Percentiles rank a stretch among this genome's conserved stretches.
These are phyloP conservation scores for Amphiprion clarkii DNA, from an alignment of 2,797 vertebrate species.

Conservation along the genomic window DNA sequence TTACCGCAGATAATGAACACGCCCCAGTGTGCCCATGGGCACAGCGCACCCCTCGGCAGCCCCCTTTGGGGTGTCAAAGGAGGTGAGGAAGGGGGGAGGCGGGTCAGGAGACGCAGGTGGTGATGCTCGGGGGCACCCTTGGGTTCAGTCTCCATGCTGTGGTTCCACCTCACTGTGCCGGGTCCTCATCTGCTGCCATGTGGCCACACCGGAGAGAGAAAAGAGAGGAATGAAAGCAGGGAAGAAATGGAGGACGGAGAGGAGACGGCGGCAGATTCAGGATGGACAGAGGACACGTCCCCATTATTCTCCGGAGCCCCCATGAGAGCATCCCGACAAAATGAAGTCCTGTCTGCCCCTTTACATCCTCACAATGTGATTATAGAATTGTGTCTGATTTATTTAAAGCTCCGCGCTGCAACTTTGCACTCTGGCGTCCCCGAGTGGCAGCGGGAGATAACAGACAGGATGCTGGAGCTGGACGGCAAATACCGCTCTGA, in stretches of 20 bases:
- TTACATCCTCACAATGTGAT: slow-evolving; percentile 68
- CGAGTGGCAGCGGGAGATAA: slow-evolving; percentile 50
- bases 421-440: slow-evolving; percentile 62
- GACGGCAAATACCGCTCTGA: background rate
- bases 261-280: slow-evolving; percentile 61
- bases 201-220: slow-evolving; percentile 43
- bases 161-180: slow-evolving; percentile 73
- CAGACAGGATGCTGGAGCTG: slow-evolving; percentile 24
- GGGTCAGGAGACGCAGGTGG: slow-evolving; percentile 84
- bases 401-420: slow-evolving; percentile 51
- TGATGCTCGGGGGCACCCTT: slow-evolving; percentile 78
- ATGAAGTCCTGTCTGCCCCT: slow-evolving; percentile 70
- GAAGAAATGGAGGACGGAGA: background rate
- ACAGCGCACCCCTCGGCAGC: slow-evolving; percentile 67
- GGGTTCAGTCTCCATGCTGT: slow-evolving; percentile 72
- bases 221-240: slow-evolving; percentile 7
- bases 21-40: slow-evolving; percentile 75
- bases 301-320: slow-evolving; percentile 55
- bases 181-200: slow-evolving; percentile 77
- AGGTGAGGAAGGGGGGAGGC: slow-evolving; percentile 40
- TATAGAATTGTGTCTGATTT: slow-evolving; percentile 74
- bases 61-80: slow-evolving; percentile 66
- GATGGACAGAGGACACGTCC: slow-evolving; percentile 76
- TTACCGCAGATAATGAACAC: slow-evolving; percentile 87
- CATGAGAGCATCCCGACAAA: slow-evolving; percentile 73